Conservation (phyloP, 2,888 invertebrate genomes). For the Polyommatus iphigenia region DNA sequence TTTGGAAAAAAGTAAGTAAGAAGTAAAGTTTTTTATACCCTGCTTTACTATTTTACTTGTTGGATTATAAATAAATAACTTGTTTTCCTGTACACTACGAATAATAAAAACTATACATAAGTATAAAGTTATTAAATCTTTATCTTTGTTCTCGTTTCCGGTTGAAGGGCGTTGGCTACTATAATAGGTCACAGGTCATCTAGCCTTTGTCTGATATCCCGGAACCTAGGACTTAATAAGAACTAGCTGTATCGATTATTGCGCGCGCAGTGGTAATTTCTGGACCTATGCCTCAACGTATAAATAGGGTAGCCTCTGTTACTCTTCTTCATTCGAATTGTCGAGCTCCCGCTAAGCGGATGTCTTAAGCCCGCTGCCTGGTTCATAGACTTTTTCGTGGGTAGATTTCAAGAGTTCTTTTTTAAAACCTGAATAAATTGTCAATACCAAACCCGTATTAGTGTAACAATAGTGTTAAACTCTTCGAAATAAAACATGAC, state of each 20-base stretch:
- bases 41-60: background rate
- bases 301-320: background rate
- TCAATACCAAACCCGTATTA: background rate
- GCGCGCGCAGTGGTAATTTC: conserved; percentile 19
- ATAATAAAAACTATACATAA: too few species aligned
- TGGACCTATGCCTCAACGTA: background rate
- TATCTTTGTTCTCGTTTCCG: background rate
- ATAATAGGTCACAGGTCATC: conserved; percentile 24
- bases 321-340: conserved; percentile 20
- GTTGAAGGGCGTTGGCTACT: background rate
- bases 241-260: conserved; percentile 21
- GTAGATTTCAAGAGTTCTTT: background rate
- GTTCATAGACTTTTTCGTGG: conserved; percentile 20
- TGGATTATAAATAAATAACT: background rate
- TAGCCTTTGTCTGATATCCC: conserved; percentile 23
- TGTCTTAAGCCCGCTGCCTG: conserved; percentile 21
- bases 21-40: background rate
- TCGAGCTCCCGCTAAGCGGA: conserved; percentile 26
- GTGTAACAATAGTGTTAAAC: background rate
- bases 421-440: background rate
- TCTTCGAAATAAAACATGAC: background rate
- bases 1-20: conserved; percentile 85
- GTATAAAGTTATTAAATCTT: background rate
- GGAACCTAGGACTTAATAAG: background rate
- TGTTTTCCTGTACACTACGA: background rate